These are phyloP conservation scores for Therioaphis trifolii DNA, from an alignment of 2,888 invertebrate species.

Conservation along the genomic window DNA sequence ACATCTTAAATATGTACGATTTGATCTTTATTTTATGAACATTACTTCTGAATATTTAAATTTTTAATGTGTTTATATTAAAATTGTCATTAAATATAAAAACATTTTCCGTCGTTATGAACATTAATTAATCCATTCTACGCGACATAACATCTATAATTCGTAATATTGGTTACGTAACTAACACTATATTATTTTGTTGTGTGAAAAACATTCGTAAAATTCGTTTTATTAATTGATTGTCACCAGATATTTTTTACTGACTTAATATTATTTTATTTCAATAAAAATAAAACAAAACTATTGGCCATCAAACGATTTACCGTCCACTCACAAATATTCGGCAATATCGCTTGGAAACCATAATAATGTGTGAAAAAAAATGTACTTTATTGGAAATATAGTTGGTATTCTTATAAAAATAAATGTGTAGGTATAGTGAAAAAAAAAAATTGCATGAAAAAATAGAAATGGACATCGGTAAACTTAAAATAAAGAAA, in stretches of 20 bases:
- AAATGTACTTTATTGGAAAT: neutral
- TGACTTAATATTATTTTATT: neutral
- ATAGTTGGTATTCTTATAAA: too few relatives aligned
- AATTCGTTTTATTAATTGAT: too few relatives aligned
- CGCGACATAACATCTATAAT: too few relatives aligned
- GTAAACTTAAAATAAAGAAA: too few relatives aligned
- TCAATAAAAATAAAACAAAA: neutral
- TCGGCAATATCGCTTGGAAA: slow-evolving; percentile 54
- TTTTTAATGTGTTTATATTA: too few relatives aligned
- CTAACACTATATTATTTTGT: neutral
- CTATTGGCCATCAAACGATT: slow-evolving; percentile 49
- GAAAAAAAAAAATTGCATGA: neutral
- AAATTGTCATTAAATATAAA: neutral
- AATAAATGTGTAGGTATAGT: neutral
- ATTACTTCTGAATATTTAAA: too few relatives aligned
- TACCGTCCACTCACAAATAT: slow-evolving; percentile 38
- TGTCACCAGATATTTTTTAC: neutral
- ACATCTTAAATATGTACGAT: too few relatives aligned
- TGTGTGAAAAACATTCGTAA: too few relatives aligned
- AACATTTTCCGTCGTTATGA: too few relatives aligned
- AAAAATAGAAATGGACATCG: too few relatives aligned
- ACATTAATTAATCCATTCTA: too few relatives aligned
- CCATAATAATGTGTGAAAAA: neutral
- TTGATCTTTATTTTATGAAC: too few relatives aligned
- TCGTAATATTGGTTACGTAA: neutral